Evolutionary conservation across 2,888 invertebrate genomes (phyloP), one percentile per base, ranked within the genome.

Genomic region (Lycophotia porphyrea): DNA sequence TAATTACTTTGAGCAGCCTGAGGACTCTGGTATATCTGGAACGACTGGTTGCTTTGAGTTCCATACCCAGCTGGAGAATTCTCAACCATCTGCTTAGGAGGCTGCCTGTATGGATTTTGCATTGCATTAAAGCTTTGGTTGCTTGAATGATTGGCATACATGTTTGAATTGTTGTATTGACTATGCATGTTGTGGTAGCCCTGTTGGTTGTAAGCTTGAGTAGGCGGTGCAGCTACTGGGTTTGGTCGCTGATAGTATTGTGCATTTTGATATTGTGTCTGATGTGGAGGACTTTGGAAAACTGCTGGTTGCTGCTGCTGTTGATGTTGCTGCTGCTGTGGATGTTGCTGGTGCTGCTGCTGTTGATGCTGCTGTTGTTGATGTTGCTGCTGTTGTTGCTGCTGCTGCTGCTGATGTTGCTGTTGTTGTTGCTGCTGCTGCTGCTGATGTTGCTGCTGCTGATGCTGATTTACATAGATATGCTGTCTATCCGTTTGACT

Each of bases 11-110:
- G 94, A 64, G 91, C 74, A 77, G 90, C 85, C 76, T 95, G 95
- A 60, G 95, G 96, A 86, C 95, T 96, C 92, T 96, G 95, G 87
- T 96, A 96, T 80, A 95, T 93, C 90, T 95, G 95, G 88, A 95
- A 96, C 11, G 92, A 88, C 79, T 92, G 94, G 81, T 92, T 94
- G 64, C 86, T 93, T 49, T 90, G 79, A 68, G 90, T 84, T 18
- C 89, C 92, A 87, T 94, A 96, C 2, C 87, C 91, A 66, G 88
- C 81, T 66, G 93, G 87, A 71, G 86, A 87, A 80, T 89, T 92
- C 76, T 95, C 95, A 47, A 89, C 82, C 76, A 89, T 87, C 84
- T 91, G 92, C 87, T 95, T 96, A 55, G 93, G 84, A n/a, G 92
- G 86, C 74, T 94, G 95, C 76, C 94, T 91, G 82, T 94, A 96